These are phyloP conservation scores for Macropis europaea DNA, from an alignment of 2,888 invertebrate species.

Conservation along the genomic window DNA sequence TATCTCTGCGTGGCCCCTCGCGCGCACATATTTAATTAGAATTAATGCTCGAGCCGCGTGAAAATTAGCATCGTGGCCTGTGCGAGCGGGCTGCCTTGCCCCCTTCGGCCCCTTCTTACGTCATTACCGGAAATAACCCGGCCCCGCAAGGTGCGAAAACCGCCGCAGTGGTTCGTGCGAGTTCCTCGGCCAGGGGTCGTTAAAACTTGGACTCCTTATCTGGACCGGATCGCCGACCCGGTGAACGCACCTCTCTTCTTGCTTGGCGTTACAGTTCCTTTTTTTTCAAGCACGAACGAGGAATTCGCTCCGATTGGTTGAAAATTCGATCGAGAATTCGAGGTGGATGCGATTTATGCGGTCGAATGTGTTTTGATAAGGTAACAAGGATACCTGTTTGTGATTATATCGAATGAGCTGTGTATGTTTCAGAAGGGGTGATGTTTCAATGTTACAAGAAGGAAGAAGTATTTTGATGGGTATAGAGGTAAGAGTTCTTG, in stretches of 20 bases:
- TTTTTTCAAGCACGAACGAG: conserved; percentile 7
- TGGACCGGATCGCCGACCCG: conserved; percentile 40
- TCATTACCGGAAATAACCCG: conserved; percentile 67
- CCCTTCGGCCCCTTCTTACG: conserved; percentile 47
- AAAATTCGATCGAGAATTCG: neutral
- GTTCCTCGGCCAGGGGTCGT: conserved; percentile 43
- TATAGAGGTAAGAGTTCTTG: too few relatives aligned
- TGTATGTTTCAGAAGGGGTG: too few relatives aligned
- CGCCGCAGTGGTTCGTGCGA: conserved; percentile 50
- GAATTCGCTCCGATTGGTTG: neutral
- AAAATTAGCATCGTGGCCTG: conserved; percentile 67
- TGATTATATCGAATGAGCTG: too few relatives aligned
- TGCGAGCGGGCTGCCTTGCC: conserved; percentile 12
- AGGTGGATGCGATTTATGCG: neutral
- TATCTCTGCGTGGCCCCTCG: conserved; percentile 63
- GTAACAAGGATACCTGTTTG: too few relatives aligned
- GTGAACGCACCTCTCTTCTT: conserved; percentile 53
- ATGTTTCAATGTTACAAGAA: too few relatives aligned
- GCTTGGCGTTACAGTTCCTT: conserved; percentile 28
- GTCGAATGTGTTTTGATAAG: neutral
- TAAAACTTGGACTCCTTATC: conserved; percentile 61
- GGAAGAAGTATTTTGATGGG: too few relatives aligned
- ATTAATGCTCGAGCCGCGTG: conserved; percentile 69
- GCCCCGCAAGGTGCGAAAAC: conserved; percentile 66
- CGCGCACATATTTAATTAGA: conserved; percentile 71